Conservation (phyloP, 2,113 vertebrate species). For the human (Homo sapiens) region DNA sequence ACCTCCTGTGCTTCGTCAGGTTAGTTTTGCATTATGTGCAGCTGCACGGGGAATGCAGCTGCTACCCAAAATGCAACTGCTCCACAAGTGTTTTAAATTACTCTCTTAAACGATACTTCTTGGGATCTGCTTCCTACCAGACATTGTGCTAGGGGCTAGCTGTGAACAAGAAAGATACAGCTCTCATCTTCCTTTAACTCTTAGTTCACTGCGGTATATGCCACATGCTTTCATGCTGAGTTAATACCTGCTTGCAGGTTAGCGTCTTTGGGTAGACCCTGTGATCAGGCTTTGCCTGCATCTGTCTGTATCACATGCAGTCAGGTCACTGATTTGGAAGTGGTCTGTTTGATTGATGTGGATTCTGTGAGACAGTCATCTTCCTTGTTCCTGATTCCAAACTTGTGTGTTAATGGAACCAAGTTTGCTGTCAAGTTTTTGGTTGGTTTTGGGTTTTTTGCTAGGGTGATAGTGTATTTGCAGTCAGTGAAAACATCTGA, state of each 20-base stretch:
- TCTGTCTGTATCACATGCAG: not conserved
- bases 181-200: not conserved
- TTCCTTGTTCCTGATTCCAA: not conserved
- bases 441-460: not conserved
- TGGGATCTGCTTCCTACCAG: not conserved
- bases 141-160: not conserved
- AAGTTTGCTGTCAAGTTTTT: not conserved
- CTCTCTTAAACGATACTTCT: not conserved
- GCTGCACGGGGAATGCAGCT: not conserved
- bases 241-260: not conserved
- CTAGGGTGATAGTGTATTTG: not conserved
- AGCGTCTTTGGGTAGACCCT: not conserved
- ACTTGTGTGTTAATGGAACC: not conserved
- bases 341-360: not conserved
- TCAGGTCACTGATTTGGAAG: not conserved
- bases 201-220: rapidly evolving
- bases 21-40: not conserved
- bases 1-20: not conserved
- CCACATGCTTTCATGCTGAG: not conserved
- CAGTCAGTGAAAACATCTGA: not conserved
- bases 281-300: not conserved
- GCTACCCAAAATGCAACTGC: not conserved
- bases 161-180: not conserved
- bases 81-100: not conserved
- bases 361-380: not conserved